Conservation (phyloP, 1,140 invertebrate genomes). For the Meloidogyne exigua region DNA sequence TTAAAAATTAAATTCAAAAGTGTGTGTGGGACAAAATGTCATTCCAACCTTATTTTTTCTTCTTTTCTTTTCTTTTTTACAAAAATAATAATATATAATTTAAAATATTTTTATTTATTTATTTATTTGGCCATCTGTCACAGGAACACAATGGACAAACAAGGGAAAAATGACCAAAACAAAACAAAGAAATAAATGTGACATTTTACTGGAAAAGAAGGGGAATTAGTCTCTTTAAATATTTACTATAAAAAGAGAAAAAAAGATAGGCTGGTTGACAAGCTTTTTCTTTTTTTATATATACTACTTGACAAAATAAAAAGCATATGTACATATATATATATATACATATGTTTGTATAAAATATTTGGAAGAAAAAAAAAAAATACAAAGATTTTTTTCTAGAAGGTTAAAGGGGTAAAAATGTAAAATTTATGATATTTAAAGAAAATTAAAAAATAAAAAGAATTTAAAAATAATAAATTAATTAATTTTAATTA, state of each 20-base stretch:
- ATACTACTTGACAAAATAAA: neutral
- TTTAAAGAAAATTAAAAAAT: neutral
- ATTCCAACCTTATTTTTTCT: neutral
- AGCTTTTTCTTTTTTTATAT: neutral
- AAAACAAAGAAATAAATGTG: neutral
- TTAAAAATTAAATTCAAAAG: no score
- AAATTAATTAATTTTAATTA: no score
- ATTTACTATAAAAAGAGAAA: neutral
- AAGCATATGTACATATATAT: neutral
- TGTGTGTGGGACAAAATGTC: no score
- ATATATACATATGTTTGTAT: neutral
- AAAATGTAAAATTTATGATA: neutral
- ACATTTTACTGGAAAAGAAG: neutral
- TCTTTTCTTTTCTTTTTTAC: neutral
- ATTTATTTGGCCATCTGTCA: conserved; percentile 4
- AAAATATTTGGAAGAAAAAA: neutral
- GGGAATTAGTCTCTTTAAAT: neutral
- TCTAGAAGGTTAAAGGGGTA: no score
- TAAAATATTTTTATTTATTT: neutral
- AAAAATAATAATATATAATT: neutral
- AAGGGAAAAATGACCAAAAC: neutral
- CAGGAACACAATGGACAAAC: neutral
- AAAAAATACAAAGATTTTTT: neutral
- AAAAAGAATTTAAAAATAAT: no score
- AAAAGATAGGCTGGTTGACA: neutral